These are phyloP conservation scores for Diplodus puntazzo DNA, from an alignment of 2,797 vertebrate species.

Conservation along the genomic window DNA sequence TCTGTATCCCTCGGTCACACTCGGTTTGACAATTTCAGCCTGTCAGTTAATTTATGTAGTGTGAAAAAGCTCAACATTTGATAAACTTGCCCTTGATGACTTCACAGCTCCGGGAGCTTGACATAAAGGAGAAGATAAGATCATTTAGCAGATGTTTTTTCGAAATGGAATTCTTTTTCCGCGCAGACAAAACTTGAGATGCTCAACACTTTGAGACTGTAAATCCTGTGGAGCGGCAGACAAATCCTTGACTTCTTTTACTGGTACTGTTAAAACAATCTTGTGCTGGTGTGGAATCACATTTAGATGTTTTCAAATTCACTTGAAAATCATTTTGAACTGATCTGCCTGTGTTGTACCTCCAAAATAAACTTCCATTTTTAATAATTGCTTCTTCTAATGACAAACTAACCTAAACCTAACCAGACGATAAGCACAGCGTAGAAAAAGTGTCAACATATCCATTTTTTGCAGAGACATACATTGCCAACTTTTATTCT, in stretches of 20 bases:
- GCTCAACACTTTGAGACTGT: not conserved
- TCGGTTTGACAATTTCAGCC: slow-evolving; percentile 30
- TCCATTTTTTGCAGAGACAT: too few species aligned
- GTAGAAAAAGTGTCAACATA: too few species aligned
- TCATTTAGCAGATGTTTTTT: slow-evolving; percentile 7
- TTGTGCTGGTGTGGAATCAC: not conserved
- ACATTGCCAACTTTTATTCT: too few species aligned
- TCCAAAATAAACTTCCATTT: not conserved
- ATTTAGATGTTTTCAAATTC: not conserved
- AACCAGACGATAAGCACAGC: too few species aligned
- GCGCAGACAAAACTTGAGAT: not conserved
- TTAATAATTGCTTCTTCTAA: not conserved
- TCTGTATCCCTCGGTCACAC: slow-evolving; percentile 27
- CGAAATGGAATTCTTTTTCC: not conserved
- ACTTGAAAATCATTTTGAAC: not conserved
- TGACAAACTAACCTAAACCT: not conserved
- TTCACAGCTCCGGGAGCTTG: slow-evolving; percentile 23
- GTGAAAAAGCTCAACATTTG: slow-evolving; percentile 24
- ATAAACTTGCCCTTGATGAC: slow-evolving; percentile 43
- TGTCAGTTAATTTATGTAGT: slow-evolving; percentile 29
- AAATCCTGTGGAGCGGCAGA: not conserved
- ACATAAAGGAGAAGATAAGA: slow-evolving; percentile 20
- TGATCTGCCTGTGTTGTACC: not conserved
- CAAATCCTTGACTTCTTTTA: not conserved
- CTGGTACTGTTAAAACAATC: not conserved